A percentile compares a stretch with the other conserved stretches of the same genome.
Evolutionary conservation across 2,797 vertebrate genomes (phyloP).

Genomic region (Gadopsis bispinosus): DNA sequence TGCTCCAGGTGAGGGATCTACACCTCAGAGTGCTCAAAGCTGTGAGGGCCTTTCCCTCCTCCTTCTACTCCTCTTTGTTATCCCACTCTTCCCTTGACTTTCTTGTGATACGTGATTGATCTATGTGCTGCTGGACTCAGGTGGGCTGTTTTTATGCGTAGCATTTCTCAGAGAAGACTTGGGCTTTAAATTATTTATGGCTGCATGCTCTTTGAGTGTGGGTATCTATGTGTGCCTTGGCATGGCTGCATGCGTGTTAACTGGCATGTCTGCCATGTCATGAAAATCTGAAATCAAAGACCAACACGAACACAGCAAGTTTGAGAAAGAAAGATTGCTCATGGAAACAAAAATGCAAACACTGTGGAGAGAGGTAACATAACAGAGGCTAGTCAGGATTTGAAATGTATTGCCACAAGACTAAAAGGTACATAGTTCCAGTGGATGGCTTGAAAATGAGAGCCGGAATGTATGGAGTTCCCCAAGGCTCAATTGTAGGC

Average conservation of each 20-base stretch:
- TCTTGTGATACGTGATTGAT: slow-evolving; percentile 81
- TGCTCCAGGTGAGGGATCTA: slow-evolving; percentile 37
- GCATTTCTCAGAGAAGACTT: slow-evolving; percentile 74
- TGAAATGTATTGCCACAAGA: not conserved
- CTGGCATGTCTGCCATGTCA: slow-evolving; percentile 57
- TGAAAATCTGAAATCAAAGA: slow-evolving; percentile 39
- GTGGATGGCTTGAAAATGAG: slow-evolving; percentile 16
- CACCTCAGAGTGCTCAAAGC: slow-evolving; percentile 54
- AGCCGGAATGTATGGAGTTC: slow-evolving; percentile 34
- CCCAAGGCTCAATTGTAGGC: slow-evolving; percentile 57
- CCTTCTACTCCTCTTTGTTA: slow-evolving; percentile 54
- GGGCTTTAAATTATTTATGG: slow-evolving; percentile 81
- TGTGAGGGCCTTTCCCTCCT: slow-evolving; percentile 44
- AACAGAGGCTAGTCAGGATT: slow-evolving; percentile 2
- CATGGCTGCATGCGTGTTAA: slow-evolving; percentile 52
- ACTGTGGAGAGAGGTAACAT: not conserved
- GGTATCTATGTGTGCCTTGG: slow-evolving; percentile 53
- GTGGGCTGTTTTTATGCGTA: slow-evolving; percentile 76
- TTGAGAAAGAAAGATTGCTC: slow-evolving; percentile 3
- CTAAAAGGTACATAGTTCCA: slow-evolving; percentile 10
- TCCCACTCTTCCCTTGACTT: slow-evolving; percentile 70
- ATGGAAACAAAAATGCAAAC: slow-evolving; percentile 30
- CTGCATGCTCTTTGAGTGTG: slow-evolving; percentile 62
- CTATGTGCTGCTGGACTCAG: slow-evolving; percentile 76
- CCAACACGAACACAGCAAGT: slow-evolving; percentile 19